Conservation (phyloP, 2,888 invertebrate species). For the Cylindroiulus punctatus region DNA sequence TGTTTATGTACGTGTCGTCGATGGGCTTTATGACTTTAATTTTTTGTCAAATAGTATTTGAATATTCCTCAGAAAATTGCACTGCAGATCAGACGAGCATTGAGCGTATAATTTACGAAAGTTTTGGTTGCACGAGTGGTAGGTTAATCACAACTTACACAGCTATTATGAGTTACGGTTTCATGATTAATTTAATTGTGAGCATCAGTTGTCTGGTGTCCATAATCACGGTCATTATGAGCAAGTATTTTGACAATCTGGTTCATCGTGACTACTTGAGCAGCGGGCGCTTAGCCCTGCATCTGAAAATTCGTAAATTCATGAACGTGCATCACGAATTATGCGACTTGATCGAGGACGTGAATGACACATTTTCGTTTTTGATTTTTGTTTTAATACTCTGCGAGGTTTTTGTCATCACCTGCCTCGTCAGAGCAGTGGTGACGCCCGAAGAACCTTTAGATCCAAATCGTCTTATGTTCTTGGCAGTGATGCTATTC, state of each 20-base stretch:
- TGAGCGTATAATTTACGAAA: neutral
- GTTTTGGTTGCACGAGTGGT: neutral
- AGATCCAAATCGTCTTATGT: neutral
- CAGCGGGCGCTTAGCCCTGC: neutral
- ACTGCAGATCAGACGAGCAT: neutral
- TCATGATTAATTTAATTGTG: neutral
- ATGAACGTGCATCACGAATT: conserved; percentile 2
- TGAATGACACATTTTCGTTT: neutral
- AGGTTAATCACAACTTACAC: neutral
- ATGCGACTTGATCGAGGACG: neutral
- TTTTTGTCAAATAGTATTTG: neutral
- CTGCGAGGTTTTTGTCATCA: neutral
- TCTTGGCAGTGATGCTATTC: neutral
- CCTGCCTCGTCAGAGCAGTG: neutral
- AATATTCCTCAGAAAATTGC: neutral
- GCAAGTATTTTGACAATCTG: neutral
- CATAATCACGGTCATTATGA: neutral
- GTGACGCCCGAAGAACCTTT: neutral
- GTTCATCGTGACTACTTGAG: neutral
- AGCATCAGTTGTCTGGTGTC: neutral
- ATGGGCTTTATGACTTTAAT: neutral
- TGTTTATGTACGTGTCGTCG: neutral
- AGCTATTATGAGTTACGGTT: neutral
- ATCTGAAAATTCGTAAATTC: neutral
- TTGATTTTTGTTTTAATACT: neutral